Percentiles rank a stretch among this genome's conserved stretches.
Evolutionary conservation across 1,140 invertebrate species (phyloP).

Genomic region (Trissolcus basalis): DNA sequence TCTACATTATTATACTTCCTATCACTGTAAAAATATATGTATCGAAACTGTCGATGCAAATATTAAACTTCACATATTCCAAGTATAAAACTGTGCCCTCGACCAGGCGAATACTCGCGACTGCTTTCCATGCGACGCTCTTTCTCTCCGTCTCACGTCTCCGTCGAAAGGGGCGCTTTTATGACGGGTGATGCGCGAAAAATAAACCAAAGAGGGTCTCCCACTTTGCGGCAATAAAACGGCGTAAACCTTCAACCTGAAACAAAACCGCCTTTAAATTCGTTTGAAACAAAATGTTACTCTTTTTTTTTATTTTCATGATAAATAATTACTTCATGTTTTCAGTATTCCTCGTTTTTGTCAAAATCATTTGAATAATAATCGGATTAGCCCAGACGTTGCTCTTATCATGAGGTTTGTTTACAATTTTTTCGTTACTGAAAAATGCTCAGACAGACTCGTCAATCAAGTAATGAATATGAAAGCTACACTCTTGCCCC

Average conservation of each 20-base stretch:
- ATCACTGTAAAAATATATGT: conserved; percentile 41
- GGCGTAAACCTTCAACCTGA: not conserved
- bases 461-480: conserved; percentile 42
- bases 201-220: conserved; percentile 21
- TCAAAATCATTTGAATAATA: too few species aligned
- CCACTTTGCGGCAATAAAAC: conserved; percentile 18
- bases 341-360: too few species aligned
- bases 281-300: too few species aligned
- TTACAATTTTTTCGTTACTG: too few species aligned
- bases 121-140: conserved; percentile 12
- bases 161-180: conserved; percentile 24
- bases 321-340: too few species aligned
- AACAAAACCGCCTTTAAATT: not conserved
- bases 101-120: not conserved
- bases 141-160: not conserved
- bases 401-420: too few species aligned
- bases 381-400: too few species aligned
- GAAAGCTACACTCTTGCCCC: conserved; percentile 35
- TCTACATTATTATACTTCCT: conserved; percentile 45
- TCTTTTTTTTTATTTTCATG: too few species aligned
- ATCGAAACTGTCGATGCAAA: conserved; percentile 39
- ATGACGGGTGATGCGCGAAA: conserved; percentile 29
- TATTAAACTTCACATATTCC: conserved; percentile 48
- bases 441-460: not conserved
- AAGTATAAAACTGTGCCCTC: conserved; percentile 23